Evolutionary conservation across 1,140 invertebrate genomes (phyloP), one percentile per base, ranked within the genome.

Genomic region (Lepidotrigona ventralis): DNA sequence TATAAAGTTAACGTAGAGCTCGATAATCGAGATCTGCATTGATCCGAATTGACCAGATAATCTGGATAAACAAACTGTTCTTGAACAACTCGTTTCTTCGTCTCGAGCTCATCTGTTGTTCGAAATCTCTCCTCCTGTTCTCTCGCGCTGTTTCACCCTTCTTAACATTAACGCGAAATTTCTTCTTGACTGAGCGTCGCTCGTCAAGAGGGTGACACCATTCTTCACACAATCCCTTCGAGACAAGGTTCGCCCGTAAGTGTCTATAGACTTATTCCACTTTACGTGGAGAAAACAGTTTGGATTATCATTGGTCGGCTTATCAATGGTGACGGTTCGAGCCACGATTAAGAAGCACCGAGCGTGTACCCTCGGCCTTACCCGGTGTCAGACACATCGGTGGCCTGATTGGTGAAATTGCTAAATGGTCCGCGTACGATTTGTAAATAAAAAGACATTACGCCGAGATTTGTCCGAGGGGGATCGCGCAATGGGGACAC

Each of bases 391-490:
- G 8, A 9, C 26, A 9, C 26, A 58, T 58, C 72, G 56, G 15
- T 26, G 23, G 39, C 17, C 23, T 76, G 70, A 70, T 70, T 15
- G 74, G 39, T 71, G 54, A 63, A 71, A 83, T 78, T 60, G 74
- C 46, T 51, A 78, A 78, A 68, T 78, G 66, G 54, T 15, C 21
- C 33, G 53, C 33, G 29, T 72, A 64, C 19, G 11, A 51, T 72
- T 72, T 66, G 77, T 83, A 79, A 79, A 79, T 79, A 79, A 83
- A n/a, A 46, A 83, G 29, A 69, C 46, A 83, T 79, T 70, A 79
- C 9, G 21, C 21, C 5, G 26, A 21, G 46, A 17, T 8, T 60
- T 14, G 73, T 53, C 15, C 56, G 51, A 79, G 51, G 75, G 74
- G 69, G 33, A 83, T 26, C 56, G 17, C 33, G 77, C 60, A 83